A percentile compares a stretch with the other conserved stretches of the same genome.
Evolutionary conservation across 2,888 invertebrate genomes (phyloP).

Genomic region (Ectemnius continuus): DNA sequence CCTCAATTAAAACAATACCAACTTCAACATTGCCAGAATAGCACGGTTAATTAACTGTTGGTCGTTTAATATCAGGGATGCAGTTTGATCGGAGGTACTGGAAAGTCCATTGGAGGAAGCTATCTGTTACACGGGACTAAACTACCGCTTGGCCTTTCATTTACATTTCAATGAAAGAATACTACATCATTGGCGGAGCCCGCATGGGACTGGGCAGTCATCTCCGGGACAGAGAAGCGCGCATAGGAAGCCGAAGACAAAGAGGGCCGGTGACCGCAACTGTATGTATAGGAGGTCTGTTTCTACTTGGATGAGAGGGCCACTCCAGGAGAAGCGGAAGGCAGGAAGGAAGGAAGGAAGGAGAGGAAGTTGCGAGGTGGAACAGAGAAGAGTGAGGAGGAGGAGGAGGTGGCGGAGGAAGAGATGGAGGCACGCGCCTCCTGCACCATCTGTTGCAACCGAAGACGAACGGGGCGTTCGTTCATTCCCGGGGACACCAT

Average conservation of each 20-base stretch:
- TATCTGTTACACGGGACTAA: too few relatives aligned
- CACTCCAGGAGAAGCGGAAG: background rate
- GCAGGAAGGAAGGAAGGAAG: conserved; percentile 12
- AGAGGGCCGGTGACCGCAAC: conserved; percentile 10
- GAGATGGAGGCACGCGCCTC: conserved; percentile 58
- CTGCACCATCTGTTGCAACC: conserved; percentile 60
- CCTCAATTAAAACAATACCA: too few relatives aligned
- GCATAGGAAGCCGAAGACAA: background rate
- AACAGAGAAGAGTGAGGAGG: conserved; percentile 21
- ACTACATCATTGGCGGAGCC: too few relatives aligned
- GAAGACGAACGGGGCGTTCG: conserved; percentile 47
- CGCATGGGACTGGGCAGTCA: too few relatives aligned
- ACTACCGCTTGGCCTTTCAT: too few relatives aligned
- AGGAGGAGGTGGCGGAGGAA: background rate
- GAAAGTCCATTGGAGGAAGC: too few relatives aligned
- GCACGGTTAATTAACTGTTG: too few relatives aligned
- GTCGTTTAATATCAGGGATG: too few relatives aligned
- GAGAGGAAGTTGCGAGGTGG: conserved; percentile 12
- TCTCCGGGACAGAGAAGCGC: too few relatives aligned
- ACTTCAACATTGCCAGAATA: too few relatives aligned
- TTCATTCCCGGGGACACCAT: conserved; percentile 56
- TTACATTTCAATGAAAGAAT: too few relatives aligned
- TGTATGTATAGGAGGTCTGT: conserved; percentile 8
- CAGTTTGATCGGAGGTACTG: too few relatives aligned
- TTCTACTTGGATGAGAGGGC: background rate